Percentiles rank a stretch among this genome's conserved stretches.
Evolutionary conservation across 1,140 invertebrate species (phyloP).

Genomic region (Drosophila persimilis): DNA sequence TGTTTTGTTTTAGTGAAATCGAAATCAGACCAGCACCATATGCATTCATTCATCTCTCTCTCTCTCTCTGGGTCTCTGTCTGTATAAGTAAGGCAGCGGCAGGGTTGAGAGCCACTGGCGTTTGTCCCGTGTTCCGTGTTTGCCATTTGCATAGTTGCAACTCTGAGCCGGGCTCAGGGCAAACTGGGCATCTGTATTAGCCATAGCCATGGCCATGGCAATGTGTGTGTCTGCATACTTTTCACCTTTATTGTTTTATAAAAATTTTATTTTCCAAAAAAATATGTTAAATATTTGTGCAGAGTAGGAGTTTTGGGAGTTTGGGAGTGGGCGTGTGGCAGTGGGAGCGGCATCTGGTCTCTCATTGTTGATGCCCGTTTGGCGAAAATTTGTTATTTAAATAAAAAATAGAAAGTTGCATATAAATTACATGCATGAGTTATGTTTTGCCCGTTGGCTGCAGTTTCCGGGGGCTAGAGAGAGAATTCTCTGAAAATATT

Average conservation of each 20-base stretch:
- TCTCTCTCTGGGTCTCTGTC: not conserved
- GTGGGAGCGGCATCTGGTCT: conserved; percentile 49
- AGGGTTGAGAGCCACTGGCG: too few species aligned
- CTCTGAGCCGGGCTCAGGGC: conserved; percentile 10
- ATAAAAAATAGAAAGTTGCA: conserved; percentile 55
- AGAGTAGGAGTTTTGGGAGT: conserved; percentile 8
- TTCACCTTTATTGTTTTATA: conserved; percentile 75
- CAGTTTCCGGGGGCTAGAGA: not conserved
- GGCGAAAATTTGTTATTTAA: conserved; percentile 61
- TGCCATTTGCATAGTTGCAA: conserved; percentile 56
- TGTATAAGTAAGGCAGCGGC: too few species aligned
- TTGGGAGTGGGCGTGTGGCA: not conserved
- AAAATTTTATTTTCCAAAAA: conserved; percentile 62
- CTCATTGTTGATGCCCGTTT: conserved; percentile 52
- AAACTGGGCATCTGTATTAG: conserved; percentile 35
- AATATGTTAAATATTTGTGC: conserved; percentile 47
- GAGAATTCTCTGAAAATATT: not conserved
- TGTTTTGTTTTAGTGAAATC: conserved; percentile 45
- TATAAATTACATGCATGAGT: conserved; percentile 54
- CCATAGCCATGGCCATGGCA: not conserved
- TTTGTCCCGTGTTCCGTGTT: conserved; percentile 10
- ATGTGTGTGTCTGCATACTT: conserved; percentile 44
- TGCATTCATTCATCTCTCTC: conserved; percentile 3
- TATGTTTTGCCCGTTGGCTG: not conserved
- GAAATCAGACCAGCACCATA: conserved; percentile 29